Conservation (phyloP, 2,797 vertebrate species). For the Alauda arvensis region DNA sequence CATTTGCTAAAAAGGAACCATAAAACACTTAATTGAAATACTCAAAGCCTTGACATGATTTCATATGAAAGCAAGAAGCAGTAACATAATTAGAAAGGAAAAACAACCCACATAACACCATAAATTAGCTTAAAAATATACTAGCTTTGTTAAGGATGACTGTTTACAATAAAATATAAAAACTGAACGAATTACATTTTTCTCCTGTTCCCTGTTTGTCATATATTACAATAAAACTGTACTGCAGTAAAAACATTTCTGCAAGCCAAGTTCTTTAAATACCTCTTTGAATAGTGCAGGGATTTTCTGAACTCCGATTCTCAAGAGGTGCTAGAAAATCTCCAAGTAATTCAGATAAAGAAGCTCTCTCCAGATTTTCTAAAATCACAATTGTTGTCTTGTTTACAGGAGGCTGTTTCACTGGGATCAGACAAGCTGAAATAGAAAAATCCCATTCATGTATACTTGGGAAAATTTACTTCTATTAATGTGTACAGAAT, state of each 20-base stretch:
- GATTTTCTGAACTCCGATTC: constrained; percentile 77
- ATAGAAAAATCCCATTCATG: background rate
- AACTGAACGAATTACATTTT: background rate
- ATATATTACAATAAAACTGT: background rate
- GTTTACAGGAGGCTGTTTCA: constrained; percentile 64
- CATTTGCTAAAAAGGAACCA: constrained; percentile 71
- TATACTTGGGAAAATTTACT: background rate
- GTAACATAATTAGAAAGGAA: background rate
- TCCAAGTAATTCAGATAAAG: constrained; percentile 86
- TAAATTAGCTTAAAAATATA: background rate
- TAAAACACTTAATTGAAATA: background rate
- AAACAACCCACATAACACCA: background rate
- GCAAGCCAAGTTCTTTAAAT: constrained; percentile 9
- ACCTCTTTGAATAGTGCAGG: constrained; percentile 77
- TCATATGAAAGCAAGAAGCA: background rate
- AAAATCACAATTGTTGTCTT: constrained; percentile 84
- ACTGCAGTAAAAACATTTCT: background rate
- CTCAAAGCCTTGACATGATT: background rate
- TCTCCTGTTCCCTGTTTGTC: background rate
- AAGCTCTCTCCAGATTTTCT: constrained; percentile 87
- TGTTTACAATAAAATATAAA: background rate
- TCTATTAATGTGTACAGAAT: background rate
- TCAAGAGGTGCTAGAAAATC: constrained; percentile 89
- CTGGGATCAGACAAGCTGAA: constrained; percentile 87
- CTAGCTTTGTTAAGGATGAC: background rate